Base-by-base conservation (phyloP, 2,888 invertebrate genomes). In the Nesidiocoris tenuis region DNA sequence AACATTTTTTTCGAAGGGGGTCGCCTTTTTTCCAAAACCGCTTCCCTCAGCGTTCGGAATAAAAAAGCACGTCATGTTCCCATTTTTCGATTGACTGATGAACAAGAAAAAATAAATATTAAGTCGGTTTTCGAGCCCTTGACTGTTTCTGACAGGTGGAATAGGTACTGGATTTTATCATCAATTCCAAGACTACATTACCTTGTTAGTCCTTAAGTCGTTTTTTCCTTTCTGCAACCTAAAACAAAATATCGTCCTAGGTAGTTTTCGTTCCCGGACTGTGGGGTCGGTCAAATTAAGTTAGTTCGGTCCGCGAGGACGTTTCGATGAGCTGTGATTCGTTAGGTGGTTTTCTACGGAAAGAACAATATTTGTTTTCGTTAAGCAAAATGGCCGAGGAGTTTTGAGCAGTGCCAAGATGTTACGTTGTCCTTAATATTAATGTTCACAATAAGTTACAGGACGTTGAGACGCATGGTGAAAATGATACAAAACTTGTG, bases 81-180 rank as follows among this genome's bases (percentile, higher is more conserved):
- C 65, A 19, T 65, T 65, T n/a, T 17, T 65, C 25, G 25, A 65
- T 65, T 24, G 65, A 65, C 65, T 65, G 65, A 65, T 65, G 39
- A 65, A 65, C 65, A 39, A 65, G 25, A 39, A 39, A 39, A 39
- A 39, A 12, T 39, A 39, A 39, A 39, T 7, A 39, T 39, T 12
- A n/a, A n/a, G 39, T 39, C 39, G 3, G 39, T 39, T 39, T 39
- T 39, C 3, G 39, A 3, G 39, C 39, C 12, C 39, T 39, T 39
- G 39, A 39, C 39, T 39, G 39, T 39, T 7, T n/a, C n/a, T n/a
- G 12, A 39, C 39, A 39, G 39, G 5, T 39, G 39, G 39, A 39
- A 12, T 39, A 7, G 39, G 12, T 39, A n/a, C n/a, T n/a, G n/a
- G n/a, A n/a, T n/a, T n/a, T n/a, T n/a, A n/a, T n/a, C n/a, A n/a